Conservation (phyloP, 1,140 invertebrate species). For the Atta colombica region DNA sequence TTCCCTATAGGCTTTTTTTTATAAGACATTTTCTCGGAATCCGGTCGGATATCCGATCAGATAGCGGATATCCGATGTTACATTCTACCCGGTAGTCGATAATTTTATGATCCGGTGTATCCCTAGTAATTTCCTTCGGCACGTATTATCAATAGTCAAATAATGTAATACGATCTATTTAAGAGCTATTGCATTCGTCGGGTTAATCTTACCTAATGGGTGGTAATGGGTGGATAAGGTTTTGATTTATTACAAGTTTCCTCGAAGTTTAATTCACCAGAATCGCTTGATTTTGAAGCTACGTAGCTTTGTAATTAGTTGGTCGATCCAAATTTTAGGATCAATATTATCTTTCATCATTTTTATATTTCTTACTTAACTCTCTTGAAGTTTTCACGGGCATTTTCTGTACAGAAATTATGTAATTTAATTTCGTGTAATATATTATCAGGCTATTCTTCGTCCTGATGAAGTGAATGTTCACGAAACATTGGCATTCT, state of each 20-base stretch:
- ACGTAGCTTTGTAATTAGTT: background rate
- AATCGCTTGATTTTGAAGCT: background rate
- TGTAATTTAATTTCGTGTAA: too few species aligned
- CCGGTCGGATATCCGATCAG: too few species aligned
- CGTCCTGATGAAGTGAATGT: too few species aligned
- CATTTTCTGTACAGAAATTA: too few species aligned
- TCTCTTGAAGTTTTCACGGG: too few species aligned
- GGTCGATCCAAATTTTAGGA: background rate
- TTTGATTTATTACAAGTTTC: background rate
- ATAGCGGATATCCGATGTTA: too few species aligned
- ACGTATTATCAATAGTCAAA: background rate
- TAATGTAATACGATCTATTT: constrained; percentile 18
- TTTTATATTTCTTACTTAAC: background rate
- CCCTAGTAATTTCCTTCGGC: background rate
- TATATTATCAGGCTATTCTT: too few species aligned
- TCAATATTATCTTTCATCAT: background rate
- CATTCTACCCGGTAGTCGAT: too few species aligned
- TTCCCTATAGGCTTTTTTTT: too few species aligned
- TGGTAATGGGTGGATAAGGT: background rate
- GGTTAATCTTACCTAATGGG: constrained; percentile 15
- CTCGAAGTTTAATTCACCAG: background rate
- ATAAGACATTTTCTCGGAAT: too few species aligned
- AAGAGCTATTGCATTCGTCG: background rate
- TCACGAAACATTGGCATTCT: too few species aligned
- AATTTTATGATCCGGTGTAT: too few species aligned